Evolutionary conservation across 2,888 invertebrate species (phyloP), one percentile per base, ranked within the genome.

Genomic region (Xiphydria camelus): DNA sequence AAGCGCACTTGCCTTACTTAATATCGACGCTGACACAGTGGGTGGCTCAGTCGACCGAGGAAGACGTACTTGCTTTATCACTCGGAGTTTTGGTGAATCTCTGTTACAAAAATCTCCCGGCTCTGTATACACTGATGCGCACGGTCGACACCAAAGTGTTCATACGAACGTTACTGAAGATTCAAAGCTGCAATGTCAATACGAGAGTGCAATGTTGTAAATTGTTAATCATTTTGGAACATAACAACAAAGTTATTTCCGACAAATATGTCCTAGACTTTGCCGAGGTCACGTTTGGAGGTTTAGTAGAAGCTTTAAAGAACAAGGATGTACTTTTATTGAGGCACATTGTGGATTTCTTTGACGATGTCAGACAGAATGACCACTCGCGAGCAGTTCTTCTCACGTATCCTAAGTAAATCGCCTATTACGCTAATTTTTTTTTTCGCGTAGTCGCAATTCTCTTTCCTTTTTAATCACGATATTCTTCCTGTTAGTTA

Each of bases 51-150:
- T 79, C 80, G 62, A 65, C 64, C 0, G 81, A 82, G 21, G 77
- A 78, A 43, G 77, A 80, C 20, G 69, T 79, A 3, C 71, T 79
- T 18, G 62, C 76, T 21, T 66, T 83, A 33, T 80, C 84, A 0
- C 76, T 91, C 0, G 87, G 88, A 0, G 84, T 90, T 9, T 73
- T 91, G 0, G 87, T 89, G 0, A 91, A 91, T 77, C 75, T 91
- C 2, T 90, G 89, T 69, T 88, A 89, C 64, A 87, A 86, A 54
- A 91, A 91, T 70, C 75, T 87, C 45, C 85, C 88, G 1, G 88
- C 87, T 0, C 80, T 89, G 26, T 87, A 89, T 62, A 82, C 86
- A 0, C 76, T 91, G 20, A 83, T 88, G 78, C 81, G 87, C 49
- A 83, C 83, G 4, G 83, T 89, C 0, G 87, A 89, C 59, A 82